Evolutionary conservation across 1,140 invertebrate genomes (phyloP).

Genomic region (Hormaphis cornu): DNA sequence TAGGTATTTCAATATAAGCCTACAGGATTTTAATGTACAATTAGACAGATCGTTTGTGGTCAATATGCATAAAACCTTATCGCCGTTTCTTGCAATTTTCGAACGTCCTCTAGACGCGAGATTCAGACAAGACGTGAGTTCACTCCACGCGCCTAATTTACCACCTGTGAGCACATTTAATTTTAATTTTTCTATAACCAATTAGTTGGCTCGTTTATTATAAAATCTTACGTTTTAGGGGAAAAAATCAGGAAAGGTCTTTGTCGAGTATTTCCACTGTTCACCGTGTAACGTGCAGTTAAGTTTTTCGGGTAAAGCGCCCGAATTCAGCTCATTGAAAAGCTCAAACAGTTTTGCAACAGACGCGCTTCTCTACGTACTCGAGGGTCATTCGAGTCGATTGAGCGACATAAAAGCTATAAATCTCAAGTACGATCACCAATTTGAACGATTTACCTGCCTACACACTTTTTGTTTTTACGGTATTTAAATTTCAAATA

Average conservation of each 20-base stretch:
- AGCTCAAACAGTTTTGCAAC: slow-evolving; percentile 23
- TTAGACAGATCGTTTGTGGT: background rate
- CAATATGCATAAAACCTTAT: slow-evolving; percentile 17
- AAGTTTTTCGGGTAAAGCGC: slow-evolving; percentile 19
- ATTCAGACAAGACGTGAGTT: slow-evolving; percentile 23
- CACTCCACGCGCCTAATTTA: slow-evolving; percentile 14
- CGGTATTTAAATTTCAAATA: background rate
- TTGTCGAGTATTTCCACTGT: slow-evolving; percentile 3
- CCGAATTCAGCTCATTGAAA: background rate
- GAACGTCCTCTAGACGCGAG: slow-evolving; percentile 15
- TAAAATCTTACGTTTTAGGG: slow-evolving; percentile 1
- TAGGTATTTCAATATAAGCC: slow-evolving; percentile 2
- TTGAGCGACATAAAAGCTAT: slow-evolving; percentile 22
- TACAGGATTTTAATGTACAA: slow-evolving; percentile 9
- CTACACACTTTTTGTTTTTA: background rate
- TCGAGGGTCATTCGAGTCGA: slow-evolving; percentile 4
- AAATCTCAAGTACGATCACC: background rate
- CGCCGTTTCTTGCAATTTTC: slow-evolving; percentile 1
- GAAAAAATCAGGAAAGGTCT: background rate
- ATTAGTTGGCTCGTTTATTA: background rate
- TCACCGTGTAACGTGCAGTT: slow-evolving; percentile 6
- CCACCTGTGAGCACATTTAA: slow-evolving; percentile 2
- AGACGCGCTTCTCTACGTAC: slow-evolving; percentile 16
- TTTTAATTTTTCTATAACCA: background rate
- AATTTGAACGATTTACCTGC: background rate